phyloP scores from a whole-genome alignment of 2,888 invertebrate species.

The Octonoba sinensis region DNA sequence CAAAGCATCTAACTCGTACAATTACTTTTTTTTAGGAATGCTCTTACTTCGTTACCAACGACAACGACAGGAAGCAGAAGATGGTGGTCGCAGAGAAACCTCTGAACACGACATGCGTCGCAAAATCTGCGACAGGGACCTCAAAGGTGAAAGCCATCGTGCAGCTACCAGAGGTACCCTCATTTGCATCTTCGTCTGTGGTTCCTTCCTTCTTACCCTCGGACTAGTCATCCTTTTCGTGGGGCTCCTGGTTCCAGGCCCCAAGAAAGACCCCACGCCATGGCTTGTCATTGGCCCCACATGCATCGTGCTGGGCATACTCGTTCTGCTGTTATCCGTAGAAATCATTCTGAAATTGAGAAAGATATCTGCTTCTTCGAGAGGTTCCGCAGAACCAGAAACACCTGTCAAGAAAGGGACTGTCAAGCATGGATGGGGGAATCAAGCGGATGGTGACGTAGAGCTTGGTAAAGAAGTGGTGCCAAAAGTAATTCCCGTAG shows the following conservation, averaged over 20 bases:
- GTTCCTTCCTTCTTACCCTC: slow-evolving; percentile 40
- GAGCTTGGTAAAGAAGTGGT: neutral
- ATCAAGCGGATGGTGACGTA: neutral
- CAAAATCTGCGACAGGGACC: slow-evolving; percentile 46
- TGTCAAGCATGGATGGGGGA: slow-evolving; percentile 7
- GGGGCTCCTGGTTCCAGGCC: slow-evolving; percentile 44
- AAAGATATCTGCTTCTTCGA: slow-evolving; percentile 34
- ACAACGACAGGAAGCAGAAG: slow-evolving; percentile 34
- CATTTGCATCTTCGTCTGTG: slow-evolving; percentile 60
- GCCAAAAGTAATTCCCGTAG: slow-evolving; percentile 17
- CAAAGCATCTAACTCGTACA: too few relatives aligned
- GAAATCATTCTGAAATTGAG: slow-evolving; percentile 61
- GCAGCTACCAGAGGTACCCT: slow-evolving; percentile 58
- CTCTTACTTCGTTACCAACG: slow-evolving; percentile 55
- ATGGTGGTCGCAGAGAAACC: slow-evolving; percentile 6
- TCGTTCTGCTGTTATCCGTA: slow-evolving; percentile 59
- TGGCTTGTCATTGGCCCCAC: slow-evolving; percentile 65
- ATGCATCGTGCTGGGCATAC: slow-evolving; percentile 60
- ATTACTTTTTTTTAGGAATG: slow-evolving; percentile 24
- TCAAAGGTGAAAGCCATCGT: slow-evolving; percentile 34
- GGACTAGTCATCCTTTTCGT: slow-evolving; percentile 38
- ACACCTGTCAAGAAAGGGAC: neutral
- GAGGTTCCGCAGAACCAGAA: neutral
- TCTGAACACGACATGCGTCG: slow-evolving; percentile 50
- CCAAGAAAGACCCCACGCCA: slow-evolving; percentile 46